Evolutionary conservation across 2,113 vertebrate genomes (phyloP).

Genomic region (Gadus macrocephalus): DNA sequence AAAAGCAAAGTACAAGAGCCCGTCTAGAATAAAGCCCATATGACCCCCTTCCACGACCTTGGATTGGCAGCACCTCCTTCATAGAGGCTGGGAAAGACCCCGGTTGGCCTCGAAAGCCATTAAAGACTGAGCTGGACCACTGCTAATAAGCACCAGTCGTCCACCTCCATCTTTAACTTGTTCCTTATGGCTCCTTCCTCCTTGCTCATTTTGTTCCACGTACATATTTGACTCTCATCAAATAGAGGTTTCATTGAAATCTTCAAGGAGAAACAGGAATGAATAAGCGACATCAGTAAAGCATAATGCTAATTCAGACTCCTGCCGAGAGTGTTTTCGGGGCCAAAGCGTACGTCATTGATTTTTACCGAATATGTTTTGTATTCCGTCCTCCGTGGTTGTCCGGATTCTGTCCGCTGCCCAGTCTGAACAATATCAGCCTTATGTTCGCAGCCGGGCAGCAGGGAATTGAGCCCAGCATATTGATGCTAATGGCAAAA

Average conservation of each 20-base stretch:
- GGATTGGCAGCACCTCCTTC: constrained; percentile 52
- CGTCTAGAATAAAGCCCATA: constrained; percentile 46
- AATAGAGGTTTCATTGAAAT: constrained; percentile 25
- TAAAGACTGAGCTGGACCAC: neutral
- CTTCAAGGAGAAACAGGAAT: constrained; percentile 7
- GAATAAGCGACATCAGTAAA: constrained; percentile 41
- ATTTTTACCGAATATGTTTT: constrained; percentile 28
- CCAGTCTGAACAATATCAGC: constrained; percentile 61
- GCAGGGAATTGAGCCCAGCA: constrained; percentile 48
- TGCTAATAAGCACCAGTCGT: constrained; percentile 25
- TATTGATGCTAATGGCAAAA: constrained; percentile 63
- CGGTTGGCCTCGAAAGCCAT: constrained; percentile 36
- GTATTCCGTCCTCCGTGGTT: constrained; percentile 37
- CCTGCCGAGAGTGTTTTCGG: constrained; percentile 32
- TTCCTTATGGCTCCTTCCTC: constrained; percentile 48
- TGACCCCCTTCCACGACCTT: constrained; percentile 48
- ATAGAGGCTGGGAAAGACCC: constrained; percentile 43
- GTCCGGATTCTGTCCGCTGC: constrained; percentile 40
- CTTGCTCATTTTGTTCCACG: constrained; percentile 27
- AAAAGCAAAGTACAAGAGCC: constrained; percentile 37
- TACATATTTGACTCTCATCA: constrained; percentile 14
- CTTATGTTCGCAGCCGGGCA: constrained; percentile 60
- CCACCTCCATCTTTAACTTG: constrained; percentile 42
- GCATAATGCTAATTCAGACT: constrained; percentile 45
- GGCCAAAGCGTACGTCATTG: constrained; percentile 49